Conservation (phyloP, 35 echinoderm and acorn worm genomes). For the Diadema setosum region DNA sequence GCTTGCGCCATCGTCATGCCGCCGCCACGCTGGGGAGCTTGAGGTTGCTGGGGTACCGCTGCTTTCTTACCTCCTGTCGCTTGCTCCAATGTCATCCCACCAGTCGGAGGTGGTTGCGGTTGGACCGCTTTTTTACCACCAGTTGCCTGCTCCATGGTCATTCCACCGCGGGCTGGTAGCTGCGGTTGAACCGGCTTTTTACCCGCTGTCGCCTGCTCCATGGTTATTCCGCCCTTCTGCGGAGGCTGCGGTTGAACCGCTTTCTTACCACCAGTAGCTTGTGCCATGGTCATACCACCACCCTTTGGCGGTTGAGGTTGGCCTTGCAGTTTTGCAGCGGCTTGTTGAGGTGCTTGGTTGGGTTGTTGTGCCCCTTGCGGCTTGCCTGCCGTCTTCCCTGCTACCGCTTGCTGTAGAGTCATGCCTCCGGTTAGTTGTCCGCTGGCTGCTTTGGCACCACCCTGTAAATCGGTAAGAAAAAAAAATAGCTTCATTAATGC, state of each 20-base stretch:
- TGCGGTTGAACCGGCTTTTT: background rate
- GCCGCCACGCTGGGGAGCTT: background rate
- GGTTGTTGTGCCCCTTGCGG: background rate
- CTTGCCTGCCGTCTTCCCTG: background rate
- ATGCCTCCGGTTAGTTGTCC: constrained; percentile 3
- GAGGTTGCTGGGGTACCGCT: background rate
- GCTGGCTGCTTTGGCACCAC: background rate
- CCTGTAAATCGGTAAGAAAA: background rate
- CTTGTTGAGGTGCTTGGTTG: background rate
- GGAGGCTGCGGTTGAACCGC: background rate
- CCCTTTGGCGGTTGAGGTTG: background rate
- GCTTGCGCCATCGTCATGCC: background rate
- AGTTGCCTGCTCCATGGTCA: constrained; percentile 63
- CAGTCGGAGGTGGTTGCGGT: background rate
- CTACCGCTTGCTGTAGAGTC: constrained; percentile 21
- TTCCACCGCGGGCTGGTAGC: background rate
- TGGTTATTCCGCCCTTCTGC: background rate
- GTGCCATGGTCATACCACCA: constrained; percentile 35
- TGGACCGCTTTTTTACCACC: background rate
- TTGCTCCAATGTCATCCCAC: constrained; percentile 7
- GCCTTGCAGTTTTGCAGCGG: background rate
- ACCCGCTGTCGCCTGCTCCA: background rate
- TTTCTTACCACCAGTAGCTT: constrained; percentile 57
- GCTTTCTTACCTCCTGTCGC: background rate
- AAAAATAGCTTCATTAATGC: background rate